Evolutionary conservation across 92 coral and sea anemone species (phyloP).

Genomic region (Scolanthus callimorphus): DNA sequence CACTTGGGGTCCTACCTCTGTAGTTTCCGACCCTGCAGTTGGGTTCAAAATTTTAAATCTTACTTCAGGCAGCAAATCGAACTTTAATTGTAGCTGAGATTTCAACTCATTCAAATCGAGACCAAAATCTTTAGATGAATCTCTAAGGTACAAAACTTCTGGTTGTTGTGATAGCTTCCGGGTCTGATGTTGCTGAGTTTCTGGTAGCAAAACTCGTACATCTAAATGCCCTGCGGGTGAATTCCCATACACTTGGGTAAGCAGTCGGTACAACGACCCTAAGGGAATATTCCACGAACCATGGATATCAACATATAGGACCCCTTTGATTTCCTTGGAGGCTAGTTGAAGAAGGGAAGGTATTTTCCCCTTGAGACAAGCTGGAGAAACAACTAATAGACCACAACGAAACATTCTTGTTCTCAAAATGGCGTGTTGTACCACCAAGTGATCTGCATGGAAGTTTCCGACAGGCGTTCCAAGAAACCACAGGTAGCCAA

Average conservation of each 20-base stretch:
- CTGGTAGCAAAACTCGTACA: slow-evolving; percentile 62
- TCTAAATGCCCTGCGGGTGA: slow-evolving; percentile 31
- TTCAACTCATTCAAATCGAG: slow-evolving; percentile 1
- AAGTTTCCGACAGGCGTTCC: too few species aligned
- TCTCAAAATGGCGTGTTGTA: too few species aligned
- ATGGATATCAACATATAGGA: slow-evolving; percentile 69
- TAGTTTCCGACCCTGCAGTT: slow-evolving; percentile 3
- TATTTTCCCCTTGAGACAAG: slow-evolving; percentile 55
- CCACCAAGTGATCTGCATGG: too few species aligned
- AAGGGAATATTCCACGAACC: slow-evolving; percentile 41
- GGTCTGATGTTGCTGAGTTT: slow-evolving; percentile 11
- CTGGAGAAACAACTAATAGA: slow-evolving; percentile 64
- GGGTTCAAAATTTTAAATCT: slow-evolving; percentile 33
- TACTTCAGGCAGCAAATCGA: slow-evolving; percentile 23
- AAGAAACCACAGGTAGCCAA: too few species aligned
- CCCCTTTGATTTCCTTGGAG: slow-evolving; percentile 64
- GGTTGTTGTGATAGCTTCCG: slow-evolving; percentile 51
- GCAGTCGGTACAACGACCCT: slow-evolving; percentile 37
- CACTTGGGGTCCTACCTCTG: not conserved
- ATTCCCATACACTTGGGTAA: slow-evolving; percentile 47
- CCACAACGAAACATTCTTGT: slow-evolving; percentile 81
- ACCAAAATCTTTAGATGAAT: slow-evolving; percentile 25
- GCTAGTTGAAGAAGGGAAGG: slow-evolving; percentile 48
- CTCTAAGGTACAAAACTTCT: slow-evolving; percentile 64
- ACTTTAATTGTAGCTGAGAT: not conserved